phyloP scores from a whole-genome alignment of 2,888 invertebrate genomes.

The Achlya flavicornis region DNA sequence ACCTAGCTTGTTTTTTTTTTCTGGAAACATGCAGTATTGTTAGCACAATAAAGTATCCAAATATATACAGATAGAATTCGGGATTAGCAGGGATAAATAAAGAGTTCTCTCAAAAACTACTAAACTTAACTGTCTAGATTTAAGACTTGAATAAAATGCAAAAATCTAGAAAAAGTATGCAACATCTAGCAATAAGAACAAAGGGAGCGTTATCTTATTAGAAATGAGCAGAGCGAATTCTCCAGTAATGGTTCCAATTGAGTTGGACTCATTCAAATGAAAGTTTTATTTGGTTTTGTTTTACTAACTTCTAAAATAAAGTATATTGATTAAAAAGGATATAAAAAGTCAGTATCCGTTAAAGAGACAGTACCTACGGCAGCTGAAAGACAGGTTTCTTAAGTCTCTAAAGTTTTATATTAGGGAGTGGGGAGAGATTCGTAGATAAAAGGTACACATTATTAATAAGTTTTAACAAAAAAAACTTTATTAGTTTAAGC shows the following conservation, averaged over 20 bases:
- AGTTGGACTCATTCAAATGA: not conserved
- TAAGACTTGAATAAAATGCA: not conserved
- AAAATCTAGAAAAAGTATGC: not conserved
- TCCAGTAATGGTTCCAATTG: not conserved
- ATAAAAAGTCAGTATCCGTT: not conserved
- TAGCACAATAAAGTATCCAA: no score
- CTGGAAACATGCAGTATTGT: not conserved
- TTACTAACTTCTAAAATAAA: not conserved
- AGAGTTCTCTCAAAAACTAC: not conserved
- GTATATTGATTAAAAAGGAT: not conserved
- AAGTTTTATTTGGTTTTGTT: not conserved
- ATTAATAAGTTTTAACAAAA: no score
- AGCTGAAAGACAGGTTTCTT: no score
- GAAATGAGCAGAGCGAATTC: not conserved
- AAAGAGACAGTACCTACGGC: not conserved
- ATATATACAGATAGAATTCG: no score
- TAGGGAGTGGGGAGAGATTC: no score
- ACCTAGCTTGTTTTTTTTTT: not conserved
- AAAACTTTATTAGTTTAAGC: no score
- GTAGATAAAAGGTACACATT: no score
- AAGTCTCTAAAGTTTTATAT: no score
- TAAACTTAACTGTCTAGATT: not conserved
- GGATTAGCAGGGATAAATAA: no score
- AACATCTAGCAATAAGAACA: not conserved
- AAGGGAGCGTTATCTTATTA: not conserved